Conservation (phyloP, 2,797 vertebrate genomes). For the Danio kyathit region DNA sequence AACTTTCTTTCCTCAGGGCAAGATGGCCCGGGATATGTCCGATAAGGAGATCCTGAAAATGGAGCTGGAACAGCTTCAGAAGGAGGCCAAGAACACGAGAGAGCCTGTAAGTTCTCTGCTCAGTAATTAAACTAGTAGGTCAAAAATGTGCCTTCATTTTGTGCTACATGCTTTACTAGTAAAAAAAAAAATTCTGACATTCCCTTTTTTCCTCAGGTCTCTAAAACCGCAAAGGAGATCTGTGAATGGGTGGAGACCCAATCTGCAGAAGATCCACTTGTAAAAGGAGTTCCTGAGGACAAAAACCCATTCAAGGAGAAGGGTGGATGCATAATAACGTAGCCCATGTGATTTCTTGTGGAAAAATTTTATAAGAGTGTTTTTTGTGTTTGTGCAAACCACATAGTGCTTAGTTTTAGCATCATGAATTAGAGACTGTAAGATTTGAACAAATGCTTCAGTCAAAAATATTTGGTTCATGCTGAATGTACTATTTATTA, state of each 20-base stretch:
- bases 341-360: conserved; percentile 56
- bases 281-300: conserved; percentile 90
- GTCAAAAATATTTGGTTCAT: not conserved
- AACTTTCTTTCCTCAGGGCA: conserved; percentile 62
- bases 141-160: not conserved
- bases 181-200: not conserved
- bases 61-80: conserved; percentile 92
- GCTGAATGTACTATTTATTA: not conserved
- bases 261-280: conserved; percentile 85
- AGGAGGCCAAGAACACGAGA: conserved; percentile 83
- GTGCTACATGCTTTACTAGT: not conserved
- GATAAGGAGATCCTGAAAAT: conserved; percentile 92
- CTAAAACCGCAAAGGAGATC: conserved; percentile 84
- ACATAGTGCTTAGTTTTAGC: not conserved
- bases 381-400: not conserved
- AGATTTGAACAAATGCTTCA: not conserved
- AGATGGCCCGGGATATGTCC: conserved; percentile 94
- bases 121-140: too few relatives aligned
- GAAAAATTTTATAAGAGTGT: not conserved
- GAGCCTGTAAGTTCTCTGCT: conserved; percentile 71
- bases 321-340: conserved; percentile 84
- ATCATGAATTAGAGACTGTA: not conserved
- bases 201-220: conserved; percentile 78
- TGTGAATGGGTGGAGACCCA: conserved; percentile 84
- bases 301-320: conserved; percentile 97